A percentile compares a stretch with the other conserved stretches of the same genome.
Evolutionary conservation across 2,888 invertebrate species (phyloP).

Genomic region (Apomyelois bistriatella): DNA sequence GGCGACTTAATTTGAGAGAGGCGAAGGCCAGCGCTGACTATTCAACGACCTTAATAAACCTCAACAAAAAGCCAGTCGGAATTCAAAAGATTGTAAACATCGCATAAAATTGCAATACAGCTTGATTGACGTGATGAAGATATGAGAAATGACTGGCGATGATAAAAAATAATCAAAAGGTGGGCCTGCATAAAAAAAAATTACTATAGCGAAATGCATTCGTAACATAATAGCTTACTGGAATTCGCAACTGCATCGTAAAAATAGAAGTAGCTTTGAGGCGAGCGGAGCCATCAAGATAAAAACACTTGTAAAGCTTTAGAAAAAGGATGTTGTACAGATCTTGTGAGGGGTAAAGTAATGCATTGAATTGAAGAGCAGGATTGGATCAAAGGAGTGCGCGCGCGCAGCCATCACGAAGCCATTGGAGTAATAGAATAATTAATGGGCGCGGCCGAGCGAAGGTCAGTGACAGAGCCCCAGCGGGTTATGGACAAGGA

Average conservation of each 20-base stretch:
- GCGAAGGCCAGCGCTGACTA: constrained; percentile 5
- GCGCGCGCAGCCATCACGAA: constrained; percentile 55
- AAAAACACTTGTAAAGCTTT: constrained; percentile 25
- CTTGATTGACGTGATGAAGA: constrained; percentile 16
- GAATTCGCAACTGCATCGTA: constrained; percentile 39
- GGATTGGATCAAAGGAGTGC: constrained; percentile 55
- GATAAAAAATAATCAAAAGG: constrained; percentile 8
- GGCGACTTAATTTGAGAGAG: constrained; percentile 8
- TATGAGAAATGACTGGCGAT: constrained; percentile 13
- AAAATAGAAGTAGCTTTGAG: constrained; percentile 27
- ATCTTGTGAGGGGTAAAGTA: constrained; percentile 37
- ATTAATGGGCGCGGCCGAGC: constrained; percentile 62
- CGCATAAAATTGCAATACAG: constrained; percentile 10
- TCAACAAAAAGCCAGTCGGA: constrained; percentile 8
- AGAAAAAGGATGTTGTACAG: constrained; percentile 27
- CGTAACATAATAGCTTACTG: constrained; percentile 32
- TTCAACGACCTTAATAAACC: constrained; percentile 6
- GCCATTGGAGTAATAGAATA: constrained; percentile 70
- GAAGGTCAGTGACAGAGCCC: constrained; percentile 61
- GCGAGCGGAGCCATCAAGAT: constrained; percentile 23
- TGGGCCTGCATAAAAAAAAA: constrained; percentile 11
- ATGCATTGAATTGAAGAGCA: constrained; percentile 43
- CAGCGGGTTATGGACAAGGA: constrained; percentile 24
- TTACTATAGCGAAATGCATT: constrained; percentile 16
- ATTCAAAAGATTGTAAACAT: constrained; percentile 13